phyloP scores from a whole-genome alignment of 2,113 vertebrate genomes.

The Arenaria interpres region DNA sequence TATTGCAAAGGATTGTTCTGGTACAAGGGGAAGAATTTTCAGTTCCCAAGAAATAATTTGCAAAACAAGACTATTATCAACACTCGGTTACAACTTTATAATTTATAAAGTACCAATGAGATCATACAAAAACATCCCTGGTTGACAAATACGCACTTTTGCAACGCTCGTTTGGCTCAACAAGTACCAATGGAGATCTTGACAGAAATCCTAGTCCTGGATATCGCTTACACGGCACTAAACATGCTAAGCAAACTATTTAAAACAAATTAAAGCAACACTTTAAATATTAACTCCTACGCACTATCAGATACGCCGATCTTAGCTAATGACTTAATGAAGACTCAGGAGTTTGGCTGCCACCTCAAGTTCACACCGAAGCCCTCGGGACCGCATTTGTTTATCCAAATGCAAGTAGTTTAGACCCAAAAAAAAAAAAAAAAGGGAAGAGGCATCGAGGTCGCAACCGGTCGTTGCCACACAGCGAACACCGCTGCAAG shows the following conservation, averaged over 20 bases:
- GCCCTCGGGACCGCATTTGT: not conserved
- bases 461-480: fast-evolving
- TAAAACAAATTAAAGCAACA: not conserved
- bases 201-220: not conserved
- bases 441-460: not conserved
- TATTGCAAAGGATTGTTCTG: slow-evolving; percentile 6
- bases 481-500: not conserved
- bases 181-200: not conserved
- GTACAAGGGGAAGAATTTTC: not conserved
- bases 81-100: not conserved
- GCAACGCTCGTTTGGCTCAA: not conserved
- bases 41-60: not conserved
- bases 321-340: not conserved
- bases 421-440: not conserved
- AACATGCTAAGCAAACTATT: not conserved
- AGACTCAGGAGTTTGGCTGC: not conserved
- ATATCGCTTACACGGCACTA: not conserved
- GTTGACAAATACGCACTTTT: not conserved
- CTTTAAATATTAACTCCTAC: not conserved
- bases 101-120: not conserved
- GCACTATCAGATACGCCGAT: not conserved
- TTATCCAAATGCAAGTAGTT: not conserved
- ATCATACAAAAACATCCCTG: not conserved
- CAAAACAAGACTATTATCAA: not conserved
- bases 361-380: not conserved